Percentiles rank a stretch among this genome's conserved stretches.
These are phyloP conservation scores for Scortum barcoo DNA, from an alignment of 2,113 vertebrate species.

Conservation along the genomic window DNA sequence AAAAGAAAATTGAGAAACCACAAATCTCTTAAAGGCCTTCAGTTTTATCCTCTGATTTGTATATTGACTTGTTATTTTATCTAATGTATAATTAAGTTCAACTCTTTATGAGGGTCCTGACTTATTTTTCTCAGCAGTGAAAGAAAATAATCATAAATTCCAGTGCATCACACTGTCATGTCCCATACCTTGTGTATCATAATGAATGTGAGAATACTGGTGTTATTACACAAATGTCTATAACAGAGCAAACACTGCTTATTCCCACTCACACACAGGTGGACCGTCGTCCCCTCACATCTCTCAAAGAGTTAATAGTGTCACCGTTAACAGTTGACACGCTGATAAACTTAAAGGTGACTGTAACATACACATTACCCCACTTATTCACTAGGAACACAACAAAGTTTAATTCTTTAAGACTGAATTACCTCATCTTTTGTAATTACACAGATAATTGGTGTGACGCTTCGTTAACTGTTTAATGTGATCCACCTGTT, in stretches of 20 bases:
- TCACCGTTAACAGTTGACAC: not conserved
- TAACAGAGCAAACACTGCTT: not conserved
- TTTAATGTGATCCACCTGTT: not conserved
- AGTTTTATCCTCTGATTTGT: conserved; percentile 42
- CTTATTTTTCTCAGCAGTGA: conserved; percentile 17
- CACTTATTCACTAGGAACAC: conserved; percentile 8
- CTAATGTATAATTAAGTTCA: conserved; percentile 3
- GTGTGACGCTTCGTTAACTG: conserved; percentile 12
- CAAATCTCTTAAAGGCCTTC: conserved; percentile 29
- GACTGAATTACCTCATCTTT: conserved; percentile 47
- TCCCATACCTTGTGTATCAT: too few species aligned
- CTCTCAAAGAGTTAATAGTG: not conserved
- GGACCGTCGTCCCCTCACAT: not conserved
- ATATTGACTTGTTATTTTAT: conserved; percentile 32
- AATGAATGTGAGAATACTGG: conserved; percentile 6
- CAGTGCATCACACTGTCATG: not conserved
- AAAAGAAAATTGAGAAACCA: not conserved
- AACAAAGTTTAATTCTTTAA: not conserved
- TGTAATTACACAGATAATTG: conserved; percentile 29
- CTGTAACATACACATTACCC: conserved; percentile 13
- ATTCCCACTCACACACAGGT: not conserved
- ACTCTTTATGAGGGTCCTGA: not conserved
- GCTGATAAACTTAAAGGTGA: not conserved
- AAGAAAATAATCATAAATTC: not conserved
- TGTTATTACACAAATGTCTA: not conserved